Evolutionary conservation across 2,797 vertebrate species (phyloP).

Genomic region (Echeneis naucrates): DNA sequence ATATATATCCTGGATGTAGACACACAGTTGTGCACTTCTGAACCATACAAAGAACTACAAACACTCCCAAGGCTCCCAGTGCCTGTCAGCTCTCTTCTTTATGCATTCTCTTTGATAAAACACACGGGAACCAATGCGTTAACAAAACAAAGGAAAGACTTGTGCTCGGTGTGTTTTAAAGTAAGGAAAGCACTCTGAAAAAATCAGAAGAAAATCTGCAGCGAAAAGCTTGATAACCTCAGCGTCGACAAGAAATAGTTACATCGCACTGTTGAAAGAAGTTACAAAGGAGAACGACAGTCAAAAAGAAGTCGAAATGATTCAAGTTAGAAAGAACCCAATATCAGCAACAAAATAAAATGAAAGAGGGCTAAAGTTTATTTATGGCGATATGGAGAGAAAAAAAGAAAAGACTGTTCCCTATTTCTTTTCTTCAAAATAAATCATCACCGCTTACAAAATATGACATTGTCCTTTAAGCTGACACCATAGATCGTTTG

Average conservation of each 20-base stretch:
- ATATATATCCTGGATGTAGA: slow-evolving; percentile 45
- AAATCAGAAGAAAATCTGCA: slow-evolving; percentile 15
- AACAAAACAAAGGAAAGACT: slow-evolving; percentile 56
- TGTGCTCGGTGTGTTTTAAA: slow-evolving; percentile 38
- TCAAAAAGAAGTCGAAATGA: slow-evolving; percentile 15
- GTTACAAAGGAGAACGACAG: neutral
- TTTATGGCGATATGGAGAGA: slow-evolving; percentile 40
- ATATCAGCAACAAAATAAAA: slow-evolving; percentile 55
- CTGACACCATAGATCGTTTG: neutral
- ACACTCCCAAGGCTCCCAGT: slow-evolving; percentile 54
- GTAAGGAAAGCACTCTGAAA: slow-evolving; percentile 29
- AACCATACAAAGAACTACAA: slow-evolving; percentile 57
- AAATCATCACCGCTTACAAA: slow-evolving; percentile 43
- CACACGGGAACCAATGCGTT: slow-evolving; percentile 51
- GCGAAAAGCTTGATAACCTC: slow-evolving; percentile 43
- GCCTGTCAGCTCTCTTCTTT: slow-evolving; percentile 58
- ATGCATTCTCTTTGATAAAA: slow-evolving; percentile 69
- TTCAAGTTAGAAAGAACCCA: slow-evolving; percentile 14
- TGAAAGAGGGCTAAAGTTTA: slow-evolving; percentile 59
- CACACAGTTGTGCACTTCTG: slow-evolving; percentile 47
- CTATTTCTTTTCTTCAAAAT: slow-evolving; percentile 38
- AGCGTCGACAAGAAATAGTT: slow-evolving; percentile 13
- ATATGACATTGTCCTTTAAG: neutral
- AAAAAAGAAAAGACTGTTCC: slow-evolving; percentile 35
- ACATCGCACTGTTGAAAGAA: slow-evolving; percentile 18